phyloP scores from a whole-genome alignment of 1,140 invertebrate species.

The Seison nebaliae region DNA sequence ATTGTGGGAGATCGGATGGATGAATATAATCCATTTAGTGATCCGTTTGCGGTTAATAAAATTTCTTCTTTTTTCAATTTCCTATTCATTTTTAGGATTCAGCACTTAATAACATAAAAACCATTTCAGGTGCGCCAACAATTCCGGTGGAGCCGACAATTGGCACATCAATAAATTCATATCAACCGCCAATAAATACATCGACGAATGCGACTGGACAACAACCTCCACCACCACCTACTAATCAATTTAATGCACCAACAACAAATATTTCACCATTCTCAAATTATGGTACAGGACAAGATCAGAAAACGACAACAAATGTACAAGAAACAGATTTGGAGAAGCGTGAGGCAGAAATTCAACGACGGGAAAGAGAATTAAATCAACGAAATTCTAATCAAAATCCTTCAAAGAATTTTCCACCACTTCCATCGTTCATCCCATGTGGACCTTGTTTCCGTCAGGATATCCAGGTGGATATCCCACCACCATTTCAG shows the following conservation, averaged over 20 bases:
- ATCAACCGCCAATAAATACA: background rate
- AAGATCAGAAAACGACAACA: slow-evolving; percentile 7
- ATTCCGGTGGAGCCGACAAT: no score
- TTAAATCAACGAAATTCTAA: slow-evolving; percentile 37
- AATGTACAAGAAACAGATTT: slow-evolving; percentile 31
- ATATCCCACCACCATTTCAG: slow-evolving; percentile 89
- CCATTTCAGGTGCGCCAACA: no score
- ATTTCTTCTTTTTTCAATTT: no score
- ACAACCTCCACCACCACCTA: background rate
- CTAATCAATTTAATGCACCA: slow-evolving; percentile 2
- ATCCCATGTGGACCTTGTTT: slow-evolving; percentile 76
- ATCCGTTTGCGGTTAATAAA: no score
- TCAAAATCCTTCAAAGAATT: slow-evolving; percentile 62
- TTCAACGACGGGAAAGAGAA: slow-evolving; percentile 62
- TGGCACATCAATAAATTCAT: no score
- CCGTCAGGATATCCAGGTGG: slow-evolving; percentile 96
- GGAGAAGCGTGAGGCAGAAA: slow-evolving; percentile 53
- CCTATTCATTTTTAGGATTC: no score
- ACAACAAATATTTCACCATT: background rate
- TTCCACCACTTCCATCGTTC: slow-evolving; percentile 75
- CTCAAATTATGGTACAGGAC: background rate
- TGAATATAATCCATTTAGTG: no score
- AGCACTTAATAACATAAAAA: no score
- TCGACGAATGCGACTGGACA: background rate
- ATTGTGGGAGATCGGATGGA: no score